Evolutionary conservation across 2,888 invertebrate genomes (phyloP).

Genomic region (Agonopterix heracliana): DNA sequence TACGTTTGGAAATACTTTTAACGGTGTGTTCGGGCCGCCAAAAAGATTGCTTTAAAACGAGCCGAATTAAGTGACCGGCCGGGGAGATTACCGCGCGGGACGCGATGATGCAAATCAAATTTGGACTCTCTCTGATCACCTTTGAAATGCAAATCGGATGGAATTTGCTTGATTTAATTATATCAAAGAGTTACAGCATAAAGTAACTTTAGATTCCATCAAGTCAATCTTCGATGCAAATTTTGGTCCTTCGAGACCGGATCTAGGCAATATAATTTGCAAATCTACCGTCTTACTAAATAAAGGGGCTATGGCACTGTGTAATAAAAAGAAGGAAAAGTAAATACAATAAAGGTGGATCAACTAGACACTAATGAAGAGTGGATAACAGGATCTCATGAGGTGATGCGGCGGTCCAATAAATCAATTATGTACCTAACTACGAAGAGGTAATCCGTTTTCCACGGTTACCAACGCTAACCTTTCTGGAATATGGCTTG

Average conservation of each 20-base stretch:
- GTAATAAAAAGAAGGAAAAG: not conserved
- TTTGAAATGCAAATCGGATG: constrained; percentile 17
- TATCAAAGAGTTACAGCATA: too few relatives aligned
- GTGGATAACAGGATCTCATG: constrained; percentile 3
- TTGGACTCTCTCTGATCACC: constrained; percentile 31
- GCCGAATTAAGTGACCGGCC: constrained; percentile 57
- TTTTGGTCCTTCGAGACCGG: too few relatives aligned
- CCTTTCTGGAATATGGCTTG: not conserved
- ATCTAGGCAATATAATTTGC: too few relatives aligned
- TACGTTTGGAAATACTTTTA: constrained; percentile 73
- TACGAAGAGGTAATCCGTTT: constrained; percentile 7
- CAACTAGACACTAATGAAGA: constrained; percentile 5
- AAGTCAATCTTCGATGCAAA: too few relatives aligned
- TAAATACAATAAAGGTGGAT: not conserved
- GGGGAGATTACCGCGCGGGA: constrained; percentile 46
- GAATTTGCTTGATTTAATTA: not conserved
- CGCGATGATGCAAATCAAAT: constrained; percentile 42
- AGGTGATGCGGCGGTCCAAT: constrained; percentile 5
- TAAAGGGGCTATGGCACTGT: too few relatives aligned
- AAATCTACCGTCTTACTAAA: too few relatives aligned
- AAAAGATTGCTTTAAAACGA: constrained; percentile 66
- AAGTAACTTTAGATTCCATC: too few relatives aligned
- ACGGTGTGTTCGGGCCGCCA: constrained; percentile 55
- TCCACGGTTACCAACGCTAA: not conserved
- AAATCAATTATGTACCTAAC: constrained; percentile 9